Percentiles rank a stretch among this genome's conserved stretches.
Evolutionary conservation across 2,888 invertebrate genomes (phyloP).

Genomic region (Sarcophaga variegata): DNA sequence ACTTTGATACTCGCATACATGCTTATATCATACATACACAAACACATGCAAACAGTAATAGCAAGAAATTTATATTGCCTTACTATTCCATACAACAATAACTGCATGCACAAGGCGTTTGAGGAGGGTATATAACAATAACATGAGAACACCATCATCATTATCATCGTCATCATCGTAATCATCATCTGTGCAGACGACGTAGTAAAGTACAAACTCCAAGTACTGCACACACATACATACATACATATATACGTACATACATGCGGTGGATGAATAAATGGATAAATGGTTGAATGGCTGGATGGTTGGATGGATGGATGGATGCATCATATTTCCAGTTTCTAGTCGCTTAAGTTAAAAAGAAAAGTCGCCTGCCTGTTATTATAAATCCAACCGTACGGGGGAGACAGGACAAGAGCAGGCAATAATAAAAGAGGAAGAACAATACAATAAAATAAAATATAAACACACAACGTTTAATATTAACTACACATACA

Average conservation of each 20-base stretch:
- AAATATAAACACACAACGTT: not conserved
- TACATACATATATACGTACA: too few relatives aligned
- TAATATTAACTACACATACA: too few relatives aligned
- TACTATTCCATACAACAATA: not conserved
- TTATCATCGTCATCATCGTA: too few relatives aligned
- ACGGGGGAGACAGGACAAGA: slow-evolving; percentile 29
- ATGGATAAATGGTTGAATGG: not conserved
- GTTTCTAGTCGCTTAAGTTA: slow-evolving; percentile 53
- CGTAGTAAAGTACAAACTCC: slow-evolving; percentile 56
- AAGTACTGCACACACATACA: slow-evolving; percentile 14
- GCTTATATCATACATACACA: too few relatives aligned
- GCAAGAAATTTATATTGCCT: too few relatives aligned
- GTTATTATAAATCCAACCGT: not conserved
- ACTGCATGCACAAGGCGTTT: not conserved
- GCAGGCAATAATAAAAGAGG: not conserved
- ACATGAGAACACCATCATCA: not conserved
- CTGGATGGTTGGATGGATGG: slow-evolving; percentile 20
- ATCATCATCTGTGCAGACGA: slow-evolving; percentile 24
- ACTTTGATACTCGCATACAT: not conserved
- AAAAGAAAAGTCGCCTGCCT: slow-evolving; percentile 37
- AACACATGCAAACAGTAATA: too few relatives aligned
- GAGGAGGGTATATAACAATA: not conserved
- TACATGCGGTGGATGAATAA: slow-evolving; percentile 41
- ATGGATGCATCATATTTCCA: slow-evolving; percentile 65
- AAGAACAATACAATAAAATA: slow-evolving; percentile 39